Conservation (phyloP, 2,888 invertebrate species). For the Pyrgus malvae region DNA sequence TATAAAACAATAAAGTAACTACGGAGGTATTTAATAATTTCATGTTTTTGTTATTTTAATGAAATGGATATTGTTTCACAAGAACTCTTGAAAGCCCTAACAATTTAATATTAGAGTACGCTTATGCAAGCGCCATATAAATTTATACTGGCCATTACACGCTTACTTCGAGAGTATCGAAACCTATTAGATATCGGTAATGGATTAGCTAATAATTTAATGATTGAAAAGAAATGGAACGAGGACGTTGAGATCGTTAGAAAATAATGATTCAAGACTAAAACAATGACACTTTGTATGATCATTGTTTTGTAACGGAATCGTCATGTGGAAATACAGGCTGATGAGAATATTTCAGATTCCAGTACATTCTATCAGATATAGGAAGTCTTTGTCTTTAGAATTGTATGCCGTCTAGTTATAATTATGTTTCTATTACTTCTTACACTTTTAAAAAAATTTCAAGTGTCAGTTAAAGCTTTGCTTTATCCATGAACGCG, state of each 20-base stretch:
- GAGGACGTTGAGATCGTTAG: slow-evolving; percentile 6
- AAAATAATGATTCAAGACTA: background rate
- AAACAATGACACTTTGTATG: background rate
- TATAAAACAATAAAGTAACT: no score
- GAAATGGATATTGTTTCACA: no score
- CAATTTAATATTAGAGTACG: background rate
- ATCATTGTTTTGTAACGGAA: background rate
- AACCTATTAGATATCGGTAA: background rate
- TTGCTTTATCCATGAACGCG: no score
- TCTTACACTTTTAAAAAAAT: no score
- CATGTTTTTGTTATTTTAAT: background rate
- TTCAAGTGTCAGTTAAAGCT: no score
- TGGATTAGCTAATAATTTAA: background rate
- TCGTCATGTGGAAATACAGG: background rate
- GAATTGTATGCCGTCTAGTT: no score
- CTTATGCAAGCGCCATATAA: slow-evolving; percentile 1
- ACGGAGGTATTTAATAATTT: no score
- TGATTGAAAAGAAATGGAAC: background rate
- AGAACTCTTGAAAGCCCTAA: no score
- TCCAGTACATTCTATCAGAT: no score
- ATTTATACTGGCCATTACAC: background rate
- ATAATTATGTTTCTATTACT: no score
- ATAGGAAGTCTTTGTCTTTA: no score
- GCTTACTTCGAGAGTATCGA: background rate
- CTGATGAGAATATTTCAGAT: background rate